Evolutionary conservation across 2,113 vertebrate species (phyloP).

Genomic region (Athene cunicularia): DNA sequence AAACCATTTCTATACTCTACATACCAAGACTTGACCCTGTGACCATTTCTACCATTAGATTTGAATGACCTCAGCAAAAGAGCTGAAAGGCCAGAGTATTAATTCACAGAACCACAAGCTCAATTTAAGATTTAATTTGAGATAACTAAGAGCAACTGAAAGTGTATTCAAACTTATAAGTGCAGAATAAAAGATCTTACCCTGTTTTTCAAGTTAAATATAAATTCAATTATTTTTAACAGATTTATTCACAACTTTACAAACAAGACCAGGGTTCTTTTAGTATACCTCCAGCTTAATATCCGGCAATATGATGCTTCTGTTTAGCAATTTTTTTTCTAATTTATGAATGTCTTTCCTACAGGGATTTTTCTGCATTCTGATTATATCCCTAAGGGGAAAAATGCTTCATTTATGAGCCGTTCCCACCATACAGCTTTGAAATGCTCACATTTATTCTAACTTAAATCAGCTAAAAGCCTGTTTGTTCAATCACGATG

Average conservation of each 20-base stretch:
- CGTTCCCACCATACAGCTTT: slow-evolving; percentile 8
- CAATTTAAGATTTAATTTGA: slow-evolving; percentile 89
- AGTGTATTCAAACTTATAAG: slow-evolving; percentile 83
- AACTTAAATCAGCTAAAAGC: slow-evolving; percentile 48
- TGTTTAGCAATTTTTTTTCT: slow-evolving; percentile 22
- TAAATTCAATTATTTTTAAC: slow-evolving; percentile 77
- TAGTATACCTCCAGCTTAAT: slow-evolving; percentile 44
- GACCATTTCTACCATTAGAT: slow-evolving; percentile 79
- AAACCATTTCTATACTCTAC: slow-evolving; percentile 75
- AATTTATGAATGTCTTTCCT: slow-evolving; percentile 64
- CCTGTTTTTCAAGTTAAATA: slow-evolving; percentile 79
- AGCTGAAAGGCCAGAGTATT: slow-evolving; percentile 81
- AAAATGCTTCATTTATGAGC: slow-evolving; percentile 59
- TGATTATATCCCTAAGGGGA: slow-evolving; percentile 50
- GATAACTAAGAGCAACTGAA: slow-evolving; percentile 82
- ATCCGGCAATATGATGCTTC: slow-evolving; percentile 34
- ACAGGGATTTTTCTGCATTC: slow-evolving; percentile 61
- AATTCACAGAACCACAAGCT: slow-evolving; percentile 83
- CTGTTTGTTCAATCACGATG: background rate
- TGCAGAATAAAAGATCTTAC: slow-evolving; percentile 72
- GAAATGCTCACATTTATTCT: slow-evolving; percentile 46
- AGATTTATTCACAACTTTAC: slow-evolving; percentile 77
- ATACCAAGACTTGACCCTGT: slow-evolving; percentile 76
- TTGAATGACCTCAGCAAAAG: slow-evolving; percentile 81
- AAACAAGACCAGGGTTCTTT: slow-evolving; percentile 59